phyloP scores from a whole-genome alignment of 1,140 invertebrate species.

The Drosophila miranda region DNA sequence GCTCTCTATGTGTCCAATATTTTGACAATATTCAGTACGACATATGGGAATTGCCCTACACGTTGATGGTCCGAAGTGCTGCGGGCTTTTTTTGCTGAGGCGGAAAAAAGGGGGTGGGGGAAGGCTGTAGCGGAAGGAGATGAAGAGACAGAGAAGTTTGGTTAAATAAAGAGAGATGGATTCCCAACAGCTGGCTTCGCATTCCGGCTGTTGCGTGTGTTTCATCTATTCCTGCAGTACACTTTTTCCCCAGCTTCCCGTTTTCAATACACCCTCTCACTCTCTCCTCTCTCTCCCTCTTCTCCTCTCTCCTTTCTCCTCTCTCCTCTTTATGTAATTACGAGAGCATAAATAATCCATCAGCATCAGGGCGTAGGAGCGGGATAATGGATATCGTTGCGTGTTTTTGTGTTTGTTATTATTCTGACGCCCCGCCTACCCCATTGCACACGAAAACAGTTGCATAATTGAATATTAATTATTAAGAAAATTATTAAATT shows the following conservation, averaged over 20 bases:
- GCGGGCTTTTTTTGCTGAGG: constrained; percentile 35
- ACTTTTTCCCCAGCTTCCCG: too few relatives aligned
- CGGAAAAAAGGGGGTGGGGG: neutral
- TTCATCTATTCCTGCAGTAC: too few relatives aligned
- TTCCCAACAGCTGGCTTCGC: too few relatives aligned
- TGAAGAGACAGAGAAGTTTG: too few relatives aligned
- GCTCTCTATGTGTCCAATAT: constrained; percentile 43
- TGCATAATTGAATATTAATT: constrained; percentile 80
- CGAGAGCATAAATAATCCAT: constrained; percentile 68
- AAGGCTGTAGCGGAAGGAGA: too few relatives aligned
- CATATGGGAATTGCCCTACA: constrained; percentile 36
- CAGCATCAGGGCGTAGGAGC: constrained; percentile 27
- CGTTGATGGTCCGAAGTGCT: constrained; percentile 36
- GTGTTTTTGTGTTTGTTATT: constrained; percentile 14
- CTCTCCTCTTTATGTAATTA: constrained; percentile 62
- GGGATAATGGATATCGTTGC: constrained; percentile 68
- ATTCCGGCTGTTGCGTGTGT: constrained; percentile 1
- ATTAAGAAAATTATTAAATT: constrained; percentile 77
- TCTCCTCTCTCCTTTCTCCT: constrained; percentile 25
- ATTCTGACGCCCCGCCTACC: too few relatives aligned
- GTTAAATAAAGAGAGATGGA: too few relatives aligned
- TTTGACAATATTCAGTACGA: constrained; percentile 61
- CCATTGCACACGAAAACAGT: constrained; percentile 20
- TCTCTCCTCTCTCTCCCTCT: constrained; percentile 39
- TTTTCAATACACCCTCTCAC: neutral